phyloP scores from a whole-genome alignment of 1,140 invertebrate species.

The Lepidostoma basale region DNA sequence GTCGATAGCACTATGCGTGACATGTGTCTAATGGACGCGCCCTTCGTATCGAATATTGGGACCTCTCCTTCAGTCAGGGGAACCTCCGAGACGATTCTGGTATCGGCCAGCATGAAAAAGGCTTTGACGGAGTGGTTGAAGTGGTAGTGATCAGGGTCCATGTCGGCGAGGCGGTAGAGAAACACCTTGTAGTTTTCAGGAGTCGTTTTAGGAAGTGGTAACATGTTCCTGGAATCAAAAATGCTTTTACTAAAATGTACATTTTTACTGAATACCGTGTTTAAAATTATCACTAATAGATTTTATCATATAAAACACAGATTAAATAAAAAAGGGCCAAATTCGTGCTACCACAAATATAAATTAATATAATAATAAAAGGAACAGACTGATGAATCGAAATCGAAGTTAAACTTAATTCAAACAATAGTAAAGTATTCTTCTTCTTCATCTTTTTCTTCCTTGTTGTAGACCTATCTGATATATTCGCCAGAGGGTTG shows the following conservation, averaged over 20 bases:
- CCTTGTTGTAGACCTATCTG: too few species aligned
- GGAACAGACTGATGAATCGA: too few species aligned
- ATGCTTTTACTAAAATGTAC: background rate
- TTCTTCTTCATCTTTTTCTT: too few species aligned
- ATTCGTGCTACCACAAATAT: too few species aligned
- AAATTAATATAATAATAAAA: too few species aligned
- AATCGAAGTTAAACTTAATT: too few species aligned
- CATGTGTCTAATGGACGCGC: conserved; percentile 66
- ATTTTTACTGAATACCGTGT: conserved; percentile 30
- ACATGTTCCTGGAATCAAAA: conserved; percentile 62
- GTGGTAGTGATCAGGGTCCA: conserved; percentile 67
- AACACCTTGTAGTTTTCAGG: conserved; percentile 65
- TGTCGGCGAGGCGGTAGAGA: conserved; percentile 66
- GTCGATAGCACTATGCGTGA: conserved; percentile 67
- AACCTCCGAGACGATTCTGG: conserved; percentile 64
- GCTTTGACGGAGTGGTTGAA: conserved; percentile 71
- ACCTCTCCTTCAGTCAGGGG: conserved; percentile 67
- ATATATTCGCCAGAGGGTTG: too few species aligned
- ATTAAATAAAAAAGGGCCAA: too few species aligned
- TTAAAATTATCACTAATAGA: too few species aligned
- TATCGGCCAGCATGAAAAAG: conserved; percentile 73
- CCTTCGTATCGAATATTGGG: conserved; percentile 72
- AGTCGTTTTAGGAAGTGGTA: conserved; percentile 64
- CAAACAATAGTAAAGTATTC: too few species aligned
- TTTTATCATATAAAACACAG: background rate